These are phyloP conservation scores for Drosophila nebulosa DNA, from an alignment of 1,140 invertebrate genomes.

Conservation along the genomic window DNA sequence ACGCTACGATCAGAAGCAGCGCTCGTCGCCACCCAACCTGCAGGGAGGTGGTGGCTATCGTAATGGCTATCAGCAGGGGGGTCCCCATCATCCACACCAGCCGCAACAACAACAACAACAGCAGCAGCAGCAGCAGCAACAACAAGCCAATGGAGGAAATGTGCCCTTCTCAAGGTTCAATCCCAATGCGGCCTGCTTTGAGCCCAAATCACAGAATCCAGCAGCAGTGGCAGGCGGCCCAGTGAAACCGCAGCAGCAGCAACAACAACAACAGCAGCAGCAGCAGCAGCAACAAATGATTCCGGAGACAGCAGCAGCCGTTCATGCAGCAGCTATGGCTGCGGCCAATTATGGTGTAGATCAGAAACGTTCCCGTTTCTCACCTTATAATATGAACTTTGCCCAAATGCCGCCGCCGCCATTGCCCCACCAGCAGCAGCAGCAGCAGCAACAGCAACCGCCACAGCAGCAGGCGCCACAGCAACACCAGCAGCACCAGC, in stretches of 20 bases:
- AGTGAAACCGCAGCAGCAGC: conserved; percentile 28
- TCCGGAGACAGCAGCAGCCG: conserved; percentile 36
- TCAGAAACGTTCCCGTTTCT: conserved; percentile 65
- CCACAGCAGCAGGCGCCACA: conserved; percentile 20
- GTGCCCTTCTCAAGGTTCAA: conserved; percentile 63
- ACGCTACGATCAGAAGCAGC: conserved; percentile 61
- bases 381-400: conserved; percentile 59
- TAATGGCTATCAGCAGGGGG: conserved; percentile 48
- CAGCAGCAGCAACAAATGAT: conserved; percentile 39
- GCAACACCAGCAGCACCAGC: conserved; percentile 33
- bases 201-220: conserved; percentile 51
- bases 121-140: conserved; percentile 36
- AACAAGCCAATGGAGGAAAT: conserved; percentile 43
- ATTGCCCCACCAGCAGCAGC: conserved; percentile 44
- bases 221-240: conserved; percentile 4
- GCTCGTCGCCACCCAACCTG: conserved; percentile 48
- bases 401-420: conserved; percentile 60
- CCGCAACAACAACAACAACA: conserved; percentile 55
- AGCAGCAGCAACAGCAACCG: conserved; percentile 18
- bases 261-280: conserved; percentile 47
- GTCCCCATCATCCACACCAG: conserved; percentile 33
- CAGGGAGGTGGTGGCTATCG: conserved; percentile 49
- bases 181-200: conserved; percentile 68
- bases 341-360: conserved; percentile 58
- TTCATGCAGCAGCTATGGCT: conserved; percentile 25